Percentiles rank a stretch among this genome's conserved stretches.
These are phyloP conservation scores for Meleagris gallopavo DNA, from an alignment of 2,113 vertebrate species.

Conservation along the genomic window DNA sequence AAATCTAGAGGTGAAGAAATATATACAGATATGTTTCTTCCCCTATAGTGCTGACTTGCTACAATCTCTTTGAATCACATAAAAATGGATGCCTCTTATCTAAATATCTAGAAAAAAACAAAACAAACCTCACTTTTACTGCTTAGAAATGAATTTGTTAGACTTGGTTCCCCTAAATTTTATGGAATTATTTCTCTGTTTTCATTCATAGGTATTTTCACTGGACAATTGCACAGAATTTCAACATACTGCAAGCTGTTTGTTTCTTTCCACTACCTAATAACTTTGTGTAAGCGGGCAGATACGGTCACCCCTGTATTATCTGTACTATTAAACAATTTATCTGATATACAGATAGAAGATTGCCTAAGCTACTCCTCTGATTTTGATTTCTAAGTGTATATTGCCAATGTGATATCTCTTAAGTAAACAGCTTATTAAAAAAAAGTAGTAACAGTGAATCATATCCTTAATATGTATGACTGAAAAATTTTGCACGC, in stretches of 20 bases:
- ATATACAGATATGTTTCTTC: background rate
- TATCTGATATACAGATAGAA: background rate
- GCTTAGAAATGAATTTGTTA: background rate
- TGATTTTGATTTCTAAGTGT: background rate
- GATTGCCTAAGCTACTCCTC: background rate
- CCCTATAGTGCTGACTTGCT: background rate
- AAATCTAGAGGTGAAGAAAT: background rate
- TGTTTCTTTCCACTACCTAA: background rate
- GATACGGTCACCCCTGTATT: background rate
- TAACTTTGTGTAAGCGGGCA: accelerated
- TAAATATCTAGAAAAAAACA: background rate
- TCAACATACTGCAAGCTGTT: accelerated
- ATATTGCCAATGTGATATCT: background rate
- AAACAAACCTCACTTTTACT: background rate
- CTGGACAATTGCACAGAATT: accelerated
- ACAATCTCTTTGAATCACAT: background rate
- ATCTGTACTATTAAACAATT: background rate
- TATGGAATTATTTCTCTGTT: background rate
- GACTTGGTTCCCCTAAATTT: accelerated
- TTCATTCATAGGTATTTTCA: background rate
- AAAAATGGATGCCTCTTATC: background rate
- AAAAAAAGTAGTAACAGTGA: background rate
- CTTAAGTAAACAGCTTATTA: background rate
- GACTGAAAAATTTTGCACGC: background rate
- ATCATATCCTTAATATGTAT: background rate